A percentile compares a stretch with the other conserved stretches of the same genome.
These are phyloP conservation scores for Drosophila peninsularis DNA, from an alignment of 2,888 invertebrate species.

Conservation along the genomic window DNA sequence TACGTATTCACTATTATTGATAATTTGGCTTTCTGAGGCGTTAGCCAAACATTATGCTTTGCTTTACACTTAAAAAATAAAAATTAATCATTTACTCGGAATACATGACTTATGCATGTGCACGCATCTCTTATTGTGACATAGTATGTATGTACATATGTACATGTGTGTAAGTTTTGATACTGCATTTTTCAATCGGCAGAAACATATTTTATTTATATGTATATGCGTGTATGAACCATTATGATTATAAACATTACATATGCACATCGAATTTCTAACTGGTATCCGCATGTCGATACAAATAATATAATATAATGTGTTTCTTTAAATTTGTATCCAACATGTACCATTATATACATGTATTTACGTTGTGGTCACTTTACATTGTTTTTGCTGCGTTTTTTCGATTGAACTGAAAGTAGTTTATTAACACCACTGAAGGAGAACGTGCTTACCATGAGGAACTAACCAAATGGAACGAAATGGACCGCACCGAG, in stretches of 20 bases:
- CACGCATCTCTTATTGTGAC: too few species aligned
- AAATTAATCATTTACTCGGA: too few species aligned
- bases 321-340: not conserved
- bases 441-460: slow-evolving; percentile 76
- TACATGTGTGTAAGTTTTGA: slow-evolving; percentile 32
- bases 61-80: too few species aligned
- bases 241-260: slow-evolving; percentile 16
- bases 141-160: too few species aligned
- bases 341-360: not conserved
- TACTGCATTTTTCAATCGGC: slow-evolving; percentile 26
- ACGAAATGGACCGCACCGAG: slow-evolving; percentile 65
- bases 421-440: slow-evolving; percentile 58
- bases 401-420: slow-evolving; percentile 31
- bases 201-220: not conserved
- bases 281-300: not conserved
- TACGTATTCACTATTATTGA: too few species aligned
- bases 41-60: too few species aligned
- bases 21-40: too few species aligned
- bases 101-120: too few species aligned
- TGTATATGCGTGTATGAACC: not conserved
- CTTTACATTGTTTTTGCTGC: slow-evolving; percentile 1
- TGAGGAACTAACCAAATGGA: slow-evolving; percentile 68
- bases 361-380: slow-evolving; percentile 43
- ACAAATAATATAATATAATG: slow-evolving; percentile 3
- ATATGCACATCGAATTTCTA: not conserved